Evolutionary conservation across 23 tunicate genomes (phyloP), one percentile per base, ranked within the genome.

Genomic region (Diplosoma virens): DNA sequence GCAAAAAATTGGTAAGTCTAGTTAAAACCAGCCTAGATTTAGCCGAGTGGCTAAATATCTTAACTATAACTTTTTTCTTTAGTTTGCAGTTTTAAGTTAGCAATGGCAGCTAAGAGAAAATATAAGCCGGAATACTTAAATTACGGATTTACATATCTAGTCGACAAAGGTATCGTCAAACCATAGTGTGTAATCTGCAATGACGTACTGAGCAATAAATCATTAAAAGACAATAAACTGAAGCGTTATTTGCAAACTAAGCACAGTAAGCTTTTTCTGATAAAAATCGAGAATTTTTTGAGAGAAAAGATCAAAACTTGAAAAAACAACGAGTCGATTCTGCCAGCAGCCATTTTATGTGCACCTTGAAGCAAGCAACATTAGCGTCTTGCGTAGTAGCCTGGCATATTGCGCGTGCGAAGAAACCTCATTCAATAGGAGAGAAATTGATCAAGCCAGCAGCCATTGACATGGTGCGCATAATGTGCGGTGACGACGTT

Each of bases 401-500:
- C 20, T 56, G n/a, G 22, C 50, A 41, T 14, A 41, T 41, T 41
- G 64, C 64, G 20, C 64, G 64, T 56, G 16, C 64, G 22, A 56
- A 56, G 64, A 56, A 56, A 56, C 64, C 64, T 56, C 22, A 56
- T 56, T 56, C 22, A 56, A n/a, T 56, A 56, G 64, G 64, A 56
- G 64, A 56, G 22, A 56, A 56, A 11, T 56, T 56, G 25, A 21
- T 18, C 16, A 56, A 56, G 64, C 22, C 64, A 56, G 64, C 64
- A 56, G 64, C 64, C 64, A n/a, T 56, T 56, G 64, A 56, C 64
- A 56, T 56, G 22, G 64, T 56, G 64, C 64, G 22, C 64, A 56
- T 56, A 56, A 56, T 56, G 64, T 56, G 18, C 5, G 64, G 64
- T n/a, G 64, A 56, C 20, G 64, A 56, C 64, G 22, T 56, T 16